phyloP scores from a whole-genome alignment of 2,888 invertebrate genomes.

The Portevinia maculata region DNA sequence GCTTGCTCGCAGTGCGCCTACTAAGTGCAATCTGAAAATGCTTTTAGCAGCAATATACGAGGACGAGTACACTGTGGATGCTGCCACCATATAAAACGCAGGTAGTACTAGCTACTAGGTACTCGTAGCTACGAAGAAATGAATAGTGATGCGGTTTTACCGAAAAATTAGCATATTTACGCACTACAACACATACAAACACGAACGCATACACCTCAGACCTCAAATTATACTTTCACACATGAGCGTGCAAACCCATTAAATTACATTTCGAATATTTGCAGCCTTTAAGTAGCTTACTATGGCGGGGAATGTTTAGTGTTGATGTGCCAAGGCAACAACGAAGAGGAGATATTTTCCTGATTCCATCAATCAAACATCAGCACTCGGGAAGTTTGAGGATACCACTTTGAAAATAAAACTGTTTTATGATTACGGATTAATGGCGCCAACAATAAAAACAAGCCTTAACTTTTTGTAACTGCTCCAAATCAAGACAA shows the following conservation, averaged over 20 bases:
- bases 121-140: constrained; percentile 25
- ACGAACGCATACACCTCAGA: background rate
- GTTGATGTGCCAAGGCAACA: too few species aligned
- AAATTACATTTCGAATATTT: background rate
- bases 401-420: too few species aligned
- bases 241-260: background rate
- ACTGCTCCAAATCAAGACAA: too few species aligned
- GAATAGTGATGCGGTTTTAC: constrained; percentile 54
- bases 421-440: too few species aligned
- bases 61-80: constrained; percentile 17
- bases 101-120: background rate
- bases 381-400: too few species aligned
- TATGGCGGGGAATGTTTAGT: too few species aligned
- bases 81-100: background rate
- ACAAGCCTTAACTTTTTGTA: too few species aligned
- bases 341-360: too few species aligned
- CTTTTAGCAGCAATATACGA: constrained; percentile 56
- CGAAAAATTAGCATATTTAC: constrained; percentile 35
- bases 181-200: constrained; percentile 9
- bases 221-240: background rate
- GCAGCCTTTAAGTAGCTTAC: background rate
- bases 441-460: too few species aligned
- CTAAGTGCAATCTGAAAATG: constrained; percentile 68
- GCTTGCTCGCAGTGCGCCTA: constrained; percentile 17
- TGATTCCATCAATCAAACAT: too few species aligned